phyloP scores from a whole-genome alignment of 2,888 invertebrate species.

The Gisinianus flammeolus region DNA sequence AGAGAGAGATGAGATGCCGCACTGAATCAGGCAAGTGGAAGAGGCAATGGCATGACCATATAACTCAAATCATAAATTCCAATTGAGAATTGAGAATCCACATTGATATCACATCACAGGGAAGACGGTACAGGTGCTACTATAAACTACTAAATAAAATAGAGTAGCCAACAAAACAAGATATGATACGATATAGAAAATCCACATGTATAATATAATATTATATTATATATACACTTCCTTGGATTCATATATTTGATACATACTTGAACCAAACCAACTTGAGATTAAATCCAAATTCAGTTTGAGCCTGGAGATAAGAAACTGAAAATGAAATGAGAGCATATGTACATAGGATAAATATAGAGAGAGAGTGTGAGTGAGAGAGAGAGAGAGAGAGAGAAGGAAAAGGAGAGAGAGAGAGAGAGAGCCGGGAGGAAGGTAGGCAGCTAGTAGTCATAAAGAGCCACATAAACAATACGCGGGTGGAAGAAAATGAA shows the following conservation, averaged over 20 bases:
- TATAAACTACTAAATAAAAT: background rate
- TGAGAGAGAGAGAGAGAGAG: background rate
- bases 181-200: background rate
- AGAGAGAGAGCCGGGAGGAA: conserved; percentile 11
- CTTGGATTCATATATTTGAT: background rate
- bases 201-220: background rate
- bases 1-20: background rate
- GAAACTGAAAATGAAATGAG: background rate
- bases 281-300: background rate
- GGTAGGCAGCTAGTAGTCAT: conserved; percentile 34
- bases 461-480: conserved; percentile 41
- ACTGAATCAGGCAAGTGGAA: background rate
- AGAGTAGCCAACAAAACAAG: background rate
- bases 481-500: conserved; percentile 32
- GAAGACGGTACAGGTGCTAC: background rate
- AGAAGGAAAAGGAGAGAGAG: background rate
- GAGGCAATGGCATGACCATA: background rate
- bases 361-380: background rate
- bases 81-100: background rate
- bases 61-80: conserved; percentile 14
- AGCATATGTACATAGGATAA: background rate
- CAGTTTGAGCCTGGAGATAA: background rate
- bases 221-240: background rate
- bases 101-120: no score
- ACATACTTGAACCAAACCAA: background rate